Base-by-base conservation (phyloP, 2,113 vertebrate genomes). In the Rhynchomys soricoides region DNA sequence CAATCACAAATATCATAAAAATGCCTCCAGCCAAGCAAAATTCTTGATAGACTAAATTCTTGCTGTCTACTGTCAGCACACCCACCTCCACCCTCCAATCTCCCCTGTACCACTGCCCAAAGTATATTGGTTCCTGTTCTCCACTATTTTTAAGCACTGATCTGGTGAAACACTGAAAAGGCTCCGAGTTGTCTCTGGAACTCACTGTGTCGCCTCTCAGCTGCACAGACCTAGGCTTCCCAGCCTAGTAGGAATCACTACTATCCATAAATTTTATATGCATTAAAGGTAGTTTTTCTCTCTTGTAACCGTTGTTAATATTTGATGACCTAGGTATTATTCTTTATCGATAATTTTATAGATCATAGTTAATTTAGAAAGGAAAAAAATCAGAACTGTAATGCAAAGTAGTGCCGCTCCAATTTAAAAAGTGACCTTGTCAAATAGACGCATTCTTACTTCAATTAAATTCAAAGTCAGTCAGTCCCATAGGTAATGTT, bases 371-470 rank as follows among this genome's bases (percentile, higher is more conserved):
- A 97, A 96, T 98, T 98, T 97, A 98, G 93, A 98, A 97, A 94
- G 96, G 98, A 98, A 98, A 89, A 98, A 98, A 98, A 95, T 97
- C 94, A 98, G 98, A 98, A 98, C 79, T 95, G n/a, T 78, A 97
- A 78, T 94, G 57, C 92, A 97, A 95, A 97, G 96, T 95, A 95
- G 86, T 87, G 17, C 86, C 70, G 77, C 74, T 98, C 93, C n/a
- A 87, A 93, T 98, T 98, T 98, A 96, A 97, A 98, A 98, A 98
- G 95, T 98, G 98, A 98, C 98, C 98, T 98, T 98, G 98, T 98
- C 98, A 98, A 98, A 98, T 77, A 96, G 92, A 97, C 21, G 91
- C 90, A 97, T 98, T 98, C 98, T 98, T 97, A 86, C 94, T 98
- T 98, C 97, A 98, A 97, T 98, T 98, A 98, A 98, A 98, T 98